Evolutionary conservation across 2,888 invertebrate species (phyloP), one percentile per base, ranked within the genome.

Genomic region (Andrena hattorfiana): DNA sequence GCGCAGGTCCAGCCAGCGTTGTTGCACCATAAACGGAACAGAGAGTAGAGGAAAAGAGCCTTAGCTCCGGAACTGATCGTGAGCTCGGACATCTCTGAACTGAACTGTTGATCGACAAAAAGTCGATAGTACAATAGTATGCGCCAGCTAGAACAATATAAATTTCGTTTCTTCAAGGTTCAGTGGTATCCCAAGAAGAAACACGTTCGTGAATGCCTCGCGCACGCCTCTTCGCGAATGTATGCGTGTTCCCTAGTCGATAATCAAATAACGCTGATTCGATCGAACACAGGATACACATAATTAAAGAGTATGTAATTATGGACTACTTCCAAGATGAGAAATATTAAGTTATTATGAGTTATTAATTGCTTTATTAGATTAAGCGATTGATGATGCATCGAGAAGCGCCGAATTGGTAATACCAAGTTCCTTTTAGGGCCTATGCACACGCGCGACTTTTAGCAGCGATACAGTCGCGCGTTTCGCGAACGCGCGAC

Each of bases 261-360:
- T 92, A 92, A 92, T 92, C 91, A 91, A 92, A 92, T 92, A 92
- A 90, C 90, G 87, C 89, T 87, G 90, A 90, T 89, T 87, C 85
- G 90, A 91, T 90, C 91, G 75, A 81, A 63, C 77, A 69, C 66
- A 74, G 77, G 87, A 87, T 89, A 91, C 88, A 87, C 91, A 92
- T 93, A 93, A 93, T 93, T 93, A 94, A 93, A 92, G 92, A 92
- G 92, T 85, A 89, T 91, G 88, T 93, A 93, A 94, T 93, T 91
- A 93, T 84, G 89, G 90, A 81, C 89, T 89, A 88, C 90, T 88
- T 86, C 87, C 89, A 88, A 86, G 83, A 62, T 67, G 62, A 84
- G 88, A 83, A 71, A 81, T 89, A 93, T 93, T 92, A 93, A 93
- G 91, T 92, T 92, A 90, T 87, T 88, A 88, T 87, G 83, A 87